Percentiles rank a stretch among this genome's conserved stretches.
These are phyloP conservation scores for Lerista edwardsae DNA, from an alignment of 2,797 vertebrate species.

Conservation along the genomic window DNA sequence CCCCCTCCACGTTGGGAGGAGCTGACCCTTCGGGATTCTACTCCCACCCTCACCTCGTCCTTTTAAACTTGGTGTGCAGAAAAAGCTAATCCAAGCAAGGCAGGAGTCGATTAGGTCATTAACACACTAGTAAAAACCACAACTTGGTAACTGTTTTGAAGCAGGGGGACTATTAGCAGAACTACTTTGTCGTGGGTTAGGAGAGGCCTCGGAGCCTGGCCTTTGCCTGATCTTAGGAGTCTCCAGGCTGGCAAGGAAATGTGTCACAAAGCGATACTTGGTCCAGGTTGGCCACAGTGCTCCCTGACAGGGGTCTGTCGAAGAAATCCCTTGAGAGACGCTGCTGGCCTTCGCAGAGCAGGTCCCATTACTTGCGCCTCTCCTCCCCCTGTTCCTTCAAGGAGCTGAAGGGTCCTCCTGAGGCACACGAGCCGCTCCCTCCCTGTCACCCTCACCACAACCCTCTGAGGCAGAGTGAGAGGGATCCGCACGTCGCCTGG, in stretches of 20 bases:
- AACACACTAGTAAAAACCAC: slow-evolving; percentile 36
- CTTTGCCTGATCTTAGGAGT: neutral
- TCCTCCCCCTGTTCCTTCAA: too few relatives aligned
- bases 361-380: too few relatives aligned
- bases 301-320: neutral
- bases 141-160: slow-evolving; percentile 54
- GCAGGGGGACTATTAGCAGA: slow-evolving; percentile 15
- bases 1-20: slow-evolving; percentile 51
- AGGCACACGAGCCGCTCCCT: too few relatives aligned
- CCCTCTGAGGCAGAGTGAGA: too few relatives aligned
- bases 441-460: too few relatives aligned
- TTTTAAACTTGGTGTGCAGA: slow-evolving; percentile 46
- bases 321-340: neutral
- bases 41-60: neutral
- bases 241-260: neutral
- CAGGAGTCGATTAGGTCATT: slow-evolving; percentile 55
- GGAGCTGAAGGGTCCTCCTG: too few relatives aligned
- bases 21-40: slow-evolving; percentile 36
- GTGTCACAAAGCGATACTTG: neutral
- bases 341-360: too few relatives aligned
- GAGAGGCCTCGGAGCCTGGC: slow-evolving; percentile 24
- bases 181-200: slow-evolving; percentile 15
- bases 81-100: slow-evolving; percentile 65
- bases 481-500: too few relatives aligned
- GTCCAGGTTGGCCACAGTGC: too few relatives aligned